Conservation (phyloP, 2,888 invertebrate genomes). For the Marronus borbonicus region DNA sequence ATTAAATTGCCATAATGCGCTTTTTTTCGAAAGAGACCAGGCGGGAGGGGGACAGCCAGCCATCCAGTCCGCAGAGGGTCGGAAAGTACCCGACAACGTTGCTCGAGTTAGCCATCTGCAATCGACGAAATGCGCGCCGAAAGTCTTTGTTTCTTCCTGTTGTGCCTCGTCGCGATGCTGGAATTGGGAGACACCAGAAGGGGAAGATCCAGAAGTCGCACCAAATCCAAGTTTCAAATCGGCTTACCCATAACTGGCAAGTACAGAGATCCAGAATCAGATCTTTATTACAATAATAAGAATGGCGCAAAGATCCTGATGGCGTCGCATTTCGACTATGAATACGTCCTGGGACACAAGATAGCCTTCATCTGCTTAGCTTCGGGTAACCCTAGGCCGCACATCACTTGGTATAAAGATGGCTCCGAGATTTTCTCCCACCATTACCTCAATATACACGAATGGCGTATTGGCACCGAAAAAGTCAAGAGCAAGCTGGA, state of each 20-base stretch:
- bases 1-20: conserved; percentile 37
- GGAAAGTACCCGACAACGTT: not conserved
- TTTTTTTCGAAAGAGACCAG: not conserved
- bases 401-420: conserved; percentile 97
- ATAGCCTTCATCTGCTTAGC: conserved; percentile 94
- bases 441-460: conserved; percentile 90
- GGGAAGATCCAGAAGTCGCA: conserved; percentile 80
- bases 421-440: conserved; percentile 94
- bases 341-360: conserved; percentile 95
- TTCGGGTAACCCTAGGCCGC: conserved; percentile 90
- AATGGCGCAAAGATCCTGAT: conserved; percentile 91
- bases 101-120: not conserved
- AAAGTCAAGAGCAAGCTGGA: conserved; percentile 93
- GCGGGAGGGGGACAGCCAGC: not conserved
- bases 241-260: conserved; percentile 91
- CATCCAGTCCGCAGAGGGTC: conserved; percentile 6
- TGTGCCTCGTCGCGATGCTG: conserved; percentile 46
- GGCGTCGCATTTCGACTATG: conserved; percentile 93
- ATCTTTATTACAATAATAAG: conserved; percentile 92
- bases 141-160: conserved; percentile 49
- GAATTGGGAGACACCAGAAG: conserved; percentile 73
- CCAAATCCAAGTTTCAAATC: conserved; percentile 88
- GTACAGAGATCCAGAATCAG: conserved; percentile 91
- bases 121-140: conserved; percentile 34
- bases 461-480: conserved; percentile 88